Percentiles rank a stretch among this genome's conserved stretches.
Evolutionary conservation across 2,113 vertebrate species (phyloP).

Genomic region (Embiotoca jacksoni): DNA sequence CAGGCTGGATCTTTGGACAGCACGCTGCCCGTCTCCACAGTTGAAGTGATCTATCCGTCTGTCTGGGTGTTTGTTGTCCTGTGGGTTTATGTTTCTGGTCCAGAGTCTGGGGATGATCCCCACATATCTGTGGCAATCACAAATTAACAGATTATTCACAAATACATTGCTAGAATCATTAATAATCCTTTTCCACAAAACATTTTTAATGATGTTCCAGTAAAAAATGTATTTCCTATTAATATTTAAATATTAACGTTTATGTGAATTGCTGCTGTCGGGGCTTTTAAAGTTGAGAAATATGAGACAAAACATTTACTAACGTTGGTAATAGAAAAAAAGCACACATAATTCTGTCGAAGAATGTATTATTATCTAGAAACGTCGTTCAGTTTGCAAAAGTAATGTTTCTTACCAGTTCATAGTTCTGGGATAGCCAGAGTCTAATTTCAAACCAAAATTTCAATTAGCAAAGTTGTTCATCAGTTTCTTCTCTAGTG

Average conservation of each 20-base stretch:
- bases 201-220: too few species aligned
- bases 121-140: slow-evolving; percentile 78
- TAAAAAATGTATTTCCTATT: too few species aligned
- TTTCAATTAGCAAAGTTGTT: slow-evolving; percentile 25
- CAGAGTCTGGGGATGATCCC: slow-evolving; percentile 80
- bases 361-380: too few species aligned
- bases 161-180: too few species aligned
- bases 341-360: too few species aligned
- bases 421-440: slow-evolving; percentile 46
- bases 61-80: slow-evolving; percentile 11
- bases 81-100: slow-evolving; percentile 46
- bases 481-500: slow-evolving; percentile 31
- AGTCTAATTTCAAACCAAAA: slow-evolving; percentile 47
- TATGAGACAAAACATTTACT: too few species aligned
- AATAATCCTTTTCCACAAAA: too few species aligned
- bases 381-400: too few species aligned
- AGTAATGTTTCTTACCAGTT: slow-evolving; percentile 68
- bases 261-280: too few species aligned
- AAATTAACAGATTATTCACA: slow-evolving; percentile 2
- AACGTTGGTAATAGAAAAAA: too few species aligned
- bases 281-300: too few species aligned
- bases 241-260: too few species aligned
- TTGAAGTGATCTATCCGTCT: slow-evolving; percentile 39
- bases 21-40: slow-evolving; percentile 64
- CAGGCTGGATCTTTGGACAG: slow-evolving; percentile 72